Evolutionary conservation across 2,888 invertebrate species (phyloP), one percentile per base, ranked within the genome.

Genomic region (Oxyteleia sp.): DNA sequence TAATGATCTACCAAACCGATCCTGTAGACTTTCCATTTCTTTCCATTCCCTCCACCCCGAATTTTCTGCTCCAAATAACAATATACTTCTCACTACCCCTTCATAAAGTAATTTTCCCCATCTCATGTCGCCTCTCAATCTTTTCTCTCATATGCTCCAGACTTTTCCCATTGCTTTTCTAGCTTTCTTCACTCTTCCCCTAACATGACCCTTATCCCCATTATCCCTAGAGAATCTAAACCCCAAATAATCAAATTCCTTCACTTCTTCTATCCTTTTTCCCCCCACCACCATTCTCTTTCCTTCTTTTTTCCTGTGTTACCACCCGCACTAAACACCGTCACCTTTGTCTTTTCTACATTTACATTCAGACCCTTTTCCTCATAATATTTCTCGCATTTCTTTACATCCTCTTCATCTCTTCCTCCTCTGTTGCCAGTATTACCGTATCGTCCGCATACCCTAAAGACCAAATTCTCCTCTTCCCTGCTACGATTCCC

Each of bases 91-190:
- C 10, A 55, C 11, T 11, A 35, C 18, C 10, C 18, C 26, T 18
- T 55, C 55, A 35, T 26, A 55, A 11, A 55, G 18, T 18, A 55
- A 32, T 35, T 35, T 55, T 16, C 35, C 15, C 10, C 55, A 55
- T 18, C 18, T 55, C 10, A 16, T 2, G 4, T 55, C 11, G 16
- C 55, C 55, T 11, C 13, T 32, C 10, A 55, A 16, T 15, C 13
- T 32, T 15, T 35, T 32, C 18, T 55, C 35, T 35, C 35, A 29
- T 1, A 29, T 35, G 11, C 16, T 55, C 55, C 35, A 23, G 7
- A 55, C 18, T 32, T 32, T 13, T 15, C 53, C 29, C 15, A 53
- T 53, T 15, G 29, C 29, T 15, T 53, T n/a, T 53, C 29, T 29
- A 7, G 8, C 53, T 15, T 53, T 29, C 8, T 11, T 2, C 15